Evolutionary conservation across 2,888 invertebrate genomes (phyloP).

Genomic region (Drosophila neonasuta): DNA sequence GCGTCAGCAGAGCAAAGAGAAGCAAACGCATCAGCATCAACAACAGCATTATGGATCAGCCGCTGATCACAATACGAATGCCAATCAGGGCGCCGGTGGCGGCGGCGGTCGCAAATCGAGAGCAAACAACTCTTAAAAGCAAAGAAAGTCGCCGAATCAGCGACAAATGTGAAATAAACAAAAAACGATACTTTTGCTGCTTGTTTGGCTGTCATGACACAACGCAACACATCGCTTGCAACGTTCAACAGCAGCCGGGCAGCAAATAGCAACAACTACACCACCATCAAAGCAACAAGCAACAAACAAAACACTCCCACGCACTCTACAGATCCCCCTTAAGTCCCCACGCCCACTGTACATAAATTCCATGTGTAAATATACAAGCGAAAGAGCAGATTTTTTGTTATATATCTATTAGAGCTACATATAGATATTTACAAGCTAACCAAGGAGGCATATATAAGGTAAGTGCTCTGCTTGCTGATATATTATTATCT

Average conservation of each 20-base stretch:
- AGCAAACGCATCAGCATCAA: conserved; percentile 46
- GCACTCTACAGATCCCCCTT: conserved; percentile 4
- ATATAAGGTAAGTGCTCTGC: conserved; percentile 52
- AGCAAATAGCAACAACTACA: conserved; percentile 3
- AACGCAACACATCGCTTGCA: conserved; percentile 4
- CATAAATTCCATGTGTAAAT: conserved; percentile 77
- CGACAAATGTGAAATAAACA: conserved; percentile 60
- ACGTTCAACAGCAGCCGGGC: not conserved
- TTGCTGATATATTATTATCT: not conserved
- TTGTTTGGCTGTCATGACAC: not conserved
- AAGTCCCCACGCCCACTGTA: conserved; percentile 44
- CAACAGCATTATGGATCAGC: conserved; percentile 48
- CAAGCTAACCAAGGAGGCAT: conserved; percentile 73
- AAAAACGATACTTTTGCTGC: conserved; percentile 34
- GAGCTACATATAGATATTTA: conserved; percentile 64
- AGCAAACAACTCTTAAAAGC: conserved; percentile 75
- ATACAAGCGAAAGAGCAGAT: conserved; percentile 44
- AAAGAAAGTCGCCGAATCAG: conserved; percentile 52
- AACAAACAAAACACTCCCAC: not conserved
- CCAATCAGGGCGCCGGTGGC: conserved; percentile 50
- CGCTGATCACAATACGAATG: conserved; percentile 42
- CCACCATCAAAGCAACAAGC: not conserved
- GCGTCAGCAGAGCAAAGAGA: conserved; percentile 68
- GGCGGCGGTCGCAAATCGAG: conserved; percentile 79
- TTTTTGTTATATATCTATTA: conserved; percentile 73